Evolutionary conservation across 2,113 vertebrate species (phyloP).

Genomic region (Saguinus imperator): DNA sequence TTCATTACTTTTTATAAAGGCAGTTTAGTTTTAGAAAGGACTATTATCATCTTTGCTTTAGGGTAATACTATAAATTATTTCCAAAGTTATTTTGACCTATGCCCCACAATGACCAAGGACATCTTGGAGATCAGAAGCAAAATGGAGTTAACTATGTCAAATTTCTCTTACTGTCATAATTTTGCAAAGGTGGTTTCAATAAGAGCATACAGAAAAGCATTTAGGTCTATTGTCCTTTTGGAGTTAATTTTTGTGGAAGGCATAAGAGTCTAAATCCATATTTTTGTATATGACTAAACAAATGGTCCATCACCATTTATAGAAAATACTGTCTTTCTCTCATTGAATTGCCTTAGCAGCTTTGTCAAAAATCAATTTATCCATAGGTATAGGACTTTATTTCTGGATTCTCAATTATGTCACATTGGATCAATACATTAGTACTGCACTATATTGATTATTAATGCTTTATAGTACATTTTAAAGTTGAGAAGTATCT

Average conservation of each 20-base stretch:
- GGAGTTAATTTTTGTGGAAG: neutral
- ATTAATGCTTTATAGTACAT: neutral
- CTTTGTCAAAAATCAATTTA: neutral
- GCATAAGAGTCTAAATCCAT: neutral
- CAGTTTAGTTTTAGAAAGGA: no score
- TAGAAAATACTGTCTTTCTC: neutral
- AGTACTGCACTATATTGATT: neutral
- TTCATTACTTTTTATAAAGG: no score
- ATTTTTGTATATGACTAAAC: neutral
- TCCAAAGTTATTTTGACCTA: no score
- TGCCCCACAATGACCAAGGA: no score
- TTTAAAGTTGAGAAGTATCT: neutral
- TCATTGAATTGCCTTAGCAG: neutral
- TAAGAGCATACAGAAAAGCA: neutral
- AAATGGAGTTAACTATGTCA: no score
- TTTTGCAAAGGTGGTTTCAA: no score
- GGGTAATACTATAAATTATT: no score
- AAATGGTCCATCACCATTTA: neutral
- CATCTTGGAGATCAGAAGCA: no score
- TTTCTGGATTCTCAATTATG: neutral
- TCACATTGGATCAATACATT: no score
- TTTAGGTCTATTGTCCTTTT: neutral
- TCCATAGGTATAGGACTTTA: neutral
- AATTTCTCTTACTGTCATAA: no score
- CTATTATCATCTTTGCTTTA: no score